Evolutionary conservation across 2,888 invertebrate genomes (phyloP).

Genomic region (Podabrus alpinus): DNA sequence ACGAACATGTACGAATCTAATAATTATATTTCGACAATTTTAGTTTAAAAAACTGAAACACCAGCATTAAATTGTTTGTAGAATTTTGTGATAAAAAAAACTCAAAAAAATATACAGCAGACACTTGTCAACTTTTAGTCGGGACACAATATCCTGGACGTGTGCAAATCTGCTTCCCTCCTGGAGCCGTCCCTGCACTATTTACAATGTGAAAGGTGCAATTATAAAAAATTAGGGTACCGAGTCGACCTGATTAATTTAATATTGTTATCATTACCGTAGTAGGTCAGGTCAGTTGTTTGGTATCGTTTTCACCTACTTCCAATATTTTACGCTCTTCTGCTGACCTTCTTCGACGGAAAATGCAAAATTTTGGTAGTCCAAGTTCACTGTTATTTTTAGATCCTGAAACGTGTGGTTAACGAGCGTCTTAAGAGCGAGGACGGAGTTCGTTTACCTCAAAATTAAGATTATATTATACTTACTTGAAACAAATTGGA

Average conservation of each 20-base stretch:
- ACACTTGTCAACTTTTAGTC: too few species aligned
- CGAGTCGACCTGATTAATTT: neutral
- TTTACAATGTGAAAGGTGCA: neutral
- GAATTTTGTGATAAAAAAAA: too few species aligned
- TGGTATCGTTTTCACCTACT: neutral
- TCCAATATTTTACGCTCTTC: neutral
- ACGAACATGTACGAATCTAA: too few species aligned
- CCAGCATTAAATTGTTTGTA: too few species aligned
- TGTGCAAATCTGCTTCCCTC: too few species aligned
- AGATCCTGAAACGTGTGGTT: neutral
- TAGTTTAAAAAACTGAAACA: too few species aligned
- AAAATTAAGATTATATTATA: neutral
- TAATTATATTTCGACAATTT: too few species aligned
- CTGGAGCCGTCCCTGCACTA: neutral
- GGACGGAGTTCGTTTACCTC: neutral
- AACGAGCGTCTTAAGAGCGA: neutral
- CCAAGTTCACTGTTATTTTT: conserved; percentile 3
- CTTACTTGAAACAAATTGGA: too few species aligned
- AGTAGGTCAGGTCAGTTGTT: neutral
- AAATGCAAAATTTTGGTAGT: neutral
- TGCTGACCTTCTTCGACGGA: neutral
- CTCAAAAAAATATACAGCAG: too few species aligned
- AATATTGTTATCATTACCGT: neutral
- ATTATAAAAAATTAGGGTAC: neutral
- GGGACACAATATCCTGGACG: too few species aligned